Evolutionary conservation across 2,113 vertebrate genomes (phyloP).

Genomic region (Sapayoa aenigma): DNA sequence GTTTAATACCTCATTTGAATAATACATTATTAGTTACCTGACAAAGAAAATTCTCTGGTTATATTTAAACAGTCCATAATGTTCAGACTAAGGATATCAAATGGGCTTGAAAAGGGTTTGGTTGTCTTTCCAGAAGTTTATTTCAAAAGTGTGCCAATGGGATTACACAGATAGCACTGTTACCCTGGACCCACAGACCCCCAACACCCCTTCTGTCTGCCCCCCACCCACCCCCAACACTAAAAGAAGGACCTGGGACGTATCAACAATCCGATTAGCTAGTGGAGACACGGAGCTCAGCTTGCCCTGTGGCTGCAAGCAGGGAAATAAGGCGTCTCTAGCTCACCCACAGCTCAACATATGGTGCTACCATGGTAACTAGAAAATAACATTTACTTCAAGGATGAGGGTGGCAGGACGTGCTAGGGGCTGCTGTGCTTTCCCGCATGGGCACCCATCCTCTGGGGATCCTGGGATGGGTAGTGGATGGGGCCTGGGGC

Average conservation of each 20-base stretch:
- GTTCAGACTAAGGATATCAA: not conserved
- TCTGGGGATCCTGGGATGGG: constrained; percentile 94
- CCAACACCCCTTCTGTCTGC: not conserved
- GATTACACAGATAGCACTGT: constrained; percentile 20
- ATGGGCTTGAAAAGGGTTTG: not conserved
- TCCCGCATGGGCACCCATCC: constrained; percentile 91
- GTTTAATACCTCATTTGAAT: not conserved
- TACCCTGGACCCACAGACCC: not conserved
- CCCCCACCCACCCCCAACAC: not conserved
- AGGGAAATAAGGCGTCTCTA: constrained; percentile 55
- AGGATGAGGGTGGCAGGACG: not conserved
- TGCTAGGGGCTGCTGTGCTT: constrained; percentile 84
- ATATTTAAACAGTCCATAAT: not conserved
- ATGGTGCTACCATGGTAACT: constrained; percentile 70
- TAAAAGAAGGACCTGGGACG: not conserved
- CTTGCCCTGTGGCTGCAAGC: constrained; percentile 25
- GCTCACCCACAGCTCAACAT: constrained; percentile 64
- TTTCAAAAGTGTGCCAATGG: constrained; percentile 47
- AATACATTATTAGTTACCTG: not conserved
- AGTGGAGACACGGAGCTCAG: constrained; percentile 39
- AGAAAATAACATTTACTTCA: constrained; percentile 52
- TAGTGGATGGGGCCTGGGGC: constrained; percentile 95
- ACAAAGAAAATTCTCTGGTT: not conserved
- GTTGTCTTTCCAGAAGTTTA: constrained; percentile 26
- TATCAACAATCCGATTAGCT: constrained; percentile 1